A percentile compares a stretch with the other conserved stretches of the same genome.
Evolutionary conservation across 2,797 vertebrate species (phyloP).

Genomic region (Gobio occitaniae): DNA sequence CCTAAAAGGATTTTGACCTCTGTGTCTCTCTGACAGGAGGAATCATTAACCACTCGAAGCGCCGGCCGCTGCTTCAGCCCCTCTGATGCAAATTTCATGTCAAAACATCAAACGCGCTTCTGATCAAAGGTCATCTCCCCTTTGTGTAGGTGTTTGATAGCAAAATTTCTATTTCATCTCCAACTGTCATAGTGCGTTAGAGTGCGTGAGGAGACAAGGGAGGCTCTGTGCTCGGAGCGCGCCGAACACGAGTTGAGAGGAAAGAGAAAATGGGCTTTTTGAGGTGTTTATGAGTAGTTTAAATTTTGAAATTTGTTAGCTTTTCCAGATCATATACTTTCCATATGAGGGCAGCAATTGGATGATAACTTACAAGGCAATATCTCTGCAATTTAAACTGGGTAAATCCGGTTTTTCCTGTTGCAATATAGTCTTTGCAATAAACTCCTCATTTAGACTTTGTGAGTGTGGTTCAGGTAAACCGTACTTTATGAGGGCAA

Average conservation of each 20-base stretch:
- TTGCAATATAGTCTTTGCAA: slow-evolving; percentile 20
- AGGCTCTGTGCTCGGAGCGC: slow-evolving; percentile 54
- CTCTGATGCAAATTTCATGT: slow-evolving; percentile 91
- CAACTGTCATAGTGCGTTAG: slow-evolving; percentile 83
- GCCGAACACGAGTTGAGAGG: slow-evolving; percentile 17
- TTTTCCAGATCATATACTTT: slow-evolving; percentile 60
- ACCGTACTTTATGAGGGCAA: not conserved
- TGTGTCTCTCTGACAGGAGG: slow-evolving; percentile 79
- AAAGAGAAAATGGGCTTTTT: slow-evolving; percentile 33
- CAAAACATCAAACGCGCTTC: slow-evolving; percentile 87
- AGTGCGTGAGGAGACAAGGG: slow-evolving; percentile 69
- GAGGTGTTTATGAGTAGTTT: slow-evolving; percentile 7
- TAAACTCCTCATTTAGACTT: not conserved
- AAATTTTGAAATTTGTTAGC: slow-evolving; percentile 62
- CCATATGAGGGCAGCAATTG: not conserved
- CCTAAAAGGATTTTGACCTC: slow-evolving; percentile 87
- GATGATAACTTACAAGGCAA: slow-evolving; percentile 5
- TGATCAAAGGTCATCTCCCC: slow-evolving; percentile 95
- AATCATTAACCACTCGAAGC: slow-evolving; percentile 78
- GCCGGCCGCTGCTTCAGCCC: slow-evolving; percentile 75
- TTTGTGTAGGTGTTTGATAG: slow-evolving; percentile 91
- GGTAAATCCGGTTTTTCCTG: not conserved
- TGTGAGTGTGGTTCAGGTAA: not conserved
- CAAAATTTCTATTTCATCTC: slow-evolving; percentile 93
- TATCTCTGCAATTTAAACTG: not conserved